phyloP scores from a whole-genome alignment of 2,888 invertebrate species.

The Dexiosoma caninum region DNA sequence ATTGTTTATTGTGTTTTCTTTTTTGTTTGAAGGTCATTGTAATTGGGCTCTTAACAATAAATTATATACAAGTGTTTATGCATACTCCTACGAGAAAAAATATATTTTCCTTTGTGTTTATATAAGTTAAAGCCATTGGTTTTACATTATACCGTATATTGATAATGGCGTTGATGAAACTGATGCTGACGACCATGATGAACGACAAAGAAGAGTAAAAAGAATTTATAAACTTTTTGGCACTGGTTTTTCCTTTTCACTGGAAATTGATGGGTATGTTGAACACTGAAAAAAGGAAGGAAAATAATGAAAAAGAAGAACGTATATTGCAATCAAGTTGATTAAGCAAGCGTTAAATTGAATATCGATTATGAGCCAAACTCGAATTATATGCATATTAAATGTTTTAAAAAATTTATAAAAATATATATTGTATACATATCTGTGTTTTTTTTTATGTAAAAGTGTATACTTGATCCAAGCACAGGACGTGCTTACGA shows the following conservation, averaged over 20 bases:
- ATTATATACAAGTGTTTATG: not conserved
- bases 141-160: constrained; percentile 18
- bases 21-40: constrained; percentile 14
- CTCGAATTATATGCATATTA: constrained; percentile 1
- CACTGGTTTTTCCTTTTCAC: constrained; percentile 8
- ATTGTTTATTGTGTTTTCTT: not conserved
- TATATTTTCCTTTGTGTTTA: not conserved
- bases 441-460: no score
- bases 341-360: constrained; percentile 68
- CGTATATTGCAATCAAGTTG: constrained; percentile 64
- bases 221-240: constrained; percentile 30
- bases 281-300: constrained; percentile 25
- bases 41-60: not conserved
- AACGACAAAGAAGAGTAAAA: constrained; percentile 26
- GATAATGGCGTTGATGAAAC: constrained; percentile 16
- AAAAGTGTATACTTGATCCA: no score
- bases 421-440: no score
- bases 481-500: no score
- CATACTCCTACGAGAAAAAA: no score
- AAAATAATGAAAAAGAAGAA: constrained; percentile 31
- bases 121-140: constrained; percentile 6
- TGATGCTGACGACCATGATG: constrained; percentile 21
- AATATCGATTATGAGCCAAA: constrained; percentile 65
- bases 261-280: not conserved
- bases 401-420: not conserved